Evolutionary conservation across 2,113 vertebrate species (phyloP), one percentile per base, ranked within the genome.

Genomic region (Pseudopipra pipra): DNA sequence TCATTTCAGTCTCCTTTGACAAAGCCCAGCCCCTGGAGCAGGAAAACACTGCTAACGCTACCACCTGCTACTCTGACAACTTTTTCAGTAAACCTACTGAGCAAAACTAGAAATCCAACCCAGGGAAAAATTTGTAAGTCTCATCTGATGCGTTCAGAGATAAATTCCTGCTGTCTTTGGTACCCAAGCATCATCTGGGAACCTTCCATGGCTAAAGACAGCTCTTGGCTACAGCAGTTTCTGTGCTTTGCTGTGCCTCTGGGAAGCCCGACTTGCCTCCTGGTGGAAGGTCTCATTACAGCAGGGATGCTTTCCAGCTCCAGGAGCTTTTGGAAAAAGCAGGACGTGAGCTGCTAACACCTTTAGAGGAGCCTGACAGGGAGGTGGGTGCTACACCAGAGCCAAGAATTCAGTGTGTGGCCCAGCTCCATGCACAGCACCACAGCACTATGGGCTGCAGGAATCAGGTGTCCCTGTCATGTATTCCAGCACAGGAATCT

Each of bases 241-340:
- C 72, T 0, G 2, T 13, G 73, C 56, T n/a, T 31, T 23, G 43
- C 85, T 14, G 88, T 4, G 55, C 71, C 4, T 5, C 41, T 70
- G 72, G 30, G 90, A 71, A 95, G 84, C 81, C 77, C 0, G 1
- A 56, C 77, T 95, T 95, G 94, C 94, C 94, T 97, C 96, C 96
- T 96, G 93, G 87, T 97, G 96, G 96, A 96, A 92, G 70, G 41
- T 95, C 87, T 96, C 87, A 89, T 92, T 96, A 96, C 91, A 94
- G 77, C 96, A 96, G 87, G 70, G 65, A 89, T 1, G 4, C 25
- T 63, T 74, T 9, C 55, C 83, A 51, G 66, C 71, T 86, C 65
- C 67, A 19, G 59, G 62, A 89, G 66, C 37, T 61, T 5, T n/a
- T n/a, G 12, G 51, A 11, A 51, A 49, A 87, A 67, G 54, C 84